phyloP scores from a whole-genome alignment of 1,140 invertebrate genomes.

The Drosophila bifasciata region DNA sequence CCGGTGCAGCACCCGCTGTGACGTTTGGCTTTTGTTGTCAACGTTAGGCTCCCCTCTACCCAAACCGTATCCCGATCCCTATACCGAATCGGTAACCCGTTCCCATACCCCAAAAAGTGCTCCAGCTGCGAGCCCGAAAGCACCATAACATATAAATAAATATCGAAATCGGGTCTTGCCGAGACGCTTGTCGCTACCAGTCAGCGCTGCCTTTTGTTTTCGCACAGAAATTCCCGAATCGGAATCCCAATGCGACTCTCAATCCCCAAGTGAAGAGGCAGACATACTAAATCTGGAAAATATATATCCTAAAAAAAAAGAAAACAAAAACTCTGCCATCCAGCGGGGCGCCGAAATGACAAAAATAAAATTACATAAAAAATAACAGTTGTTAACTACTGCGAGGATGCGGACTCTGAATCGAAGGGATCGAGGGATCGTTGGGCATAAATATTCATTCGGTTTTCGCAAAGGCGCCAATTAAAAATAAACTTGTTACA shows the following conservation, averaged over 20 bases:
- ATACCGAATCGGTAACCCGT: conserved; percentile 37
- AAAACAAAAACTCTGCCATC: conserved; percentile 52
- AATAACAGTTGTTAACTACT: conserved; percentile 82
- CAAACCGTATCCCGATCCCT: conserved; percentile 5
- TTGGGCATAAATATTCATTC: conserved; percentile 60
- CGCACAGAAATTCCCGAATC: conserved; percentile 34
- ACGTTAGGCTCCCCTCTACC: conserved; percentile 64
- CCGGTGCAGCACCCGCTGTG: conserved; percentile 74
- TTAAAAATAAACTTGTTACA: conserved; percentile 81
- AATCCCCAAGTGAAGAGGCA: conserved; percentile 8
- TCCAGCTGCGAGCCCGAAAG: conserved; percentile 63
- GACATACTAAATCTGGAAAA: conserved; percentile 41
- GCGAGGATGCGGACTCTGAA: conserved; percentile 7
- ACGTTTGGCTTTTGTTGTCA: conserved; percentile 80
- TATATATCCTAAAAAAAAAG: conserved; percentile 26
- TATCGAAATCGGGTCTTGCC: conserved; percentile 76
- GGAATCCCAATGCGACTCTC: neutral
- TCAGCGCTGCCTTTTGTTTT: conserved; percentile 78
- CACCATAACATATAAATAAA: conserved; percentile 71
- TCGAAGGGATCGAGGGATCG: conserved; percentile 1
- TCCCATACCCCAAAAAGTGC: conserved; percentile 44
- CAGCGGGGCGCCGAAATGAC: conserved; percentile 80
- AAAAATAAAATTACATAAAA: conserved; percentile 83
- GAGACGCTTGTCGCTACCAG: conserved; percentile 78
- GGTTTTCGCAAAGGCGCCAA: conserved; percentile 64